Percentiles rank a stretch among this genome's conserved stretches.
phyloP scores from a whole-genome alignment of 2,888 invertebrate genomes.

The Boloria selene region DNA sequence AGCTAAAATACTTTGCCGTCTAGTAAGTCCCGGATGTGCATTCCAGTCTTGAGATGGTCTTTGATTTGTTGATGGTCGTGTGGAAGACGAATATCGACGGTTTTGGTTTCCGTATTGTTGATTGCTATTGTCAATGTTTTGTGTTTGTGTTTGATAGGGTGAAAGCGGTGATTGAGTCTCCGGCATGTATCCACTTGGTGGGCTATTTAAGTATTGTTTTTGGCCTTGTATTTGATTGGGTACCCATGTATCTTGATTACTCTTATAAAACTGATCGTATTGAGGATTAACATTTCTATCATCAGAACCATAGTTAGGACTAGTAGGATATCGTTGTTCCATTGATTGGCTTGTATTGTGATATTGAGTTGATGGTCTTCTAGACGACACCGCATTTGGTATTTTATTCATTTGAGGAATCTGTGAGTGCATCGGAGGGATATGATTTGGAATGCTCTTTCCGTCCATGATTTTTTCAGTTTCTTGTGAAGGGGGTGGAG shows the following conservation, averaged over 20 bases:
- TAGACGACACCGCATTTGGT: conserved; percentile 70
- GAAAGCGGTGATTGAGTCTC: conserved; percentile 48
- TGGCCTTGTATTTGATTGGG: conserved; percentile 58
- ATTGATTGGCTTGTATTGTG: conserved; percentile 60
- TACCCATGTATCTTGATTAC: conserved; percentile 66
- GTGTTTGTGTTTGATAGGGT: conserved; percentile 59
- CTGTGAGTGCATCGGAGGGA: conserved; percentile 79
- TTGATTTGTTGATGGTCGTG: conserved; percentile 61
- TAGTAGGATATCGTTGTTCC: conserved; percentile 68
- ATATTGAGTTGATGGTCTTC: conserved; percentile 68
- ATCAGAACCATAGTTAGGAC: conserved; percentile 63
- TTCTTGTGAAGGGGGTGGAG: conserved; percentile 75
- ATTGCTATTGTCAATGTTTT: conserved; percentile 65
- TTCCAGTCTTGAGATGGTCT: conserved; percentile 67
- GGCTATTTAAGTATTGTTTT: conserved; percentile 63
- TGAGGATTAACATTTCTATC: conserved; percentile 61
- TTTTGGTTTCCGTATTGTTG: conserved; percentile 66
- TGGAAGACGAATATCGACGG: conserved; percentile 62
- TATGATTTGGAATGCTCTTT: conserved; percentile 82
- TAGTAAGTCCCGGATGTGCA: conserved; percentile 54
- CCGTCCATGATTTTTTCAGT: conserved; percentile 77
- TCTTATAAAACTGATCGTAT: conserved; percentile 61
- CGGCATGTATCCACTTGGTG: conserved; percentile 54
- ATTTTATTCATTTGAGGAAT: conserved; percentile 72
- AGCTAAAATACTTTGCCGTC: conserved; percentile 70